These are phyloP conservation scores for Ctenosaura bakeri DNA, from an alignment of 2,797 vertebrate genomes.

Conservation along the genomic window DNA sequence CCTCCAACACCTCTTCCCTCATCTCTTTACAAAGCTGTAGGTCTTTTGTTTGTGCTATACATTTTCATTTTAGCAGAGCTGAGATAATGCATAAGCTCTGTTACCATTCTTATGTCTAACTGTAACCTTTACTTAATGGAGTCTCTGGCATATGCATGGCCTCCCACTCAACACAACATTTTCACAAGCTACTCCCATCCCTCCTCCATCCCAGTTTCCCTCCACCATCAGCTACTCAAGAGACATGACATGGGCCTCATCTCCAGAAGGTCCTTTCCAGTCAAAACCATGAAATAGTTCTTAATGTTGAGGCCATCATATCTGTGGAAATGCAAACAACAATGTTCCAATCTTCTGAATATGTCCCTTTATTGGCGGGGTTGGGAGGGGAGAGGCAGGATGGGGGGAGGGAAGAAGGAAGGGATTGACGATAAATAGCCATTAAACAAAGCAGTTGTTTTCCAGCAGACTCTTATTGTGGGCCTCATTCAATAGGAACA, in stretches of 20 bases:
- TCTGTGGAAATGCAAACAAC: not conserved
- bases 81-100: slow-evolving; percentile 81
- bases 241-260: not conserved
- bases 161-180: slow-evolving; percentile 53
- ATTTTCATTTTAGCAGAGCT: slow-evolving; percentile 79
- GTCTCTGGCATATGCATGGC: slow-evolving; percentile 61
- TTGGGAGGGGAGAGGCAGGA: not conserved
- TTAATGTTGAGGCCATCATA: not conserved
- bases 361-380: not conserved
- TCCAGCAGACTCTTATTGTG: not conserved
- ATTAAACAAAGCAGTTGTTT: slow-evolving; percentile 43
- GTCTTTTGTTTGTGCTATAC: slow-evolving; percentile 75
- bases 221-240: not conserved
- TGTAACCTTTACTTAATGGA: slow-evolving; percentile 85
- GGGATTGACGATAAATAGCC: slow-evolving; percentile 25
- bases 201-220: not conserved
- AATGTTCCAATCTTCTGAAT: not conserved
- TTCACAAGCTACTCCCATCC: slow-evolving; percentile 40
- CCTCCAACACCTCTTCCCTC: slow-evolving; percentile 44
- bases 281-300: slow-evolving; percentile 33
- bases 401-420: not conserved
- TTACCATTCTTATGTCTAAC: slow-evolving; percentile 70
- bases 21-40: slow-evolving; percentile 72
- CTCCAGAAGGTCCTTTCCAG: slow-evolving; percentile 27
- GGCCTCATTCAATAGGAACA: slow-evolving; percentile 32